Evolutionary conservation across 1,140 invertebrate species (phyloP).

Genomic region (Cotesia typhae): DNA sequence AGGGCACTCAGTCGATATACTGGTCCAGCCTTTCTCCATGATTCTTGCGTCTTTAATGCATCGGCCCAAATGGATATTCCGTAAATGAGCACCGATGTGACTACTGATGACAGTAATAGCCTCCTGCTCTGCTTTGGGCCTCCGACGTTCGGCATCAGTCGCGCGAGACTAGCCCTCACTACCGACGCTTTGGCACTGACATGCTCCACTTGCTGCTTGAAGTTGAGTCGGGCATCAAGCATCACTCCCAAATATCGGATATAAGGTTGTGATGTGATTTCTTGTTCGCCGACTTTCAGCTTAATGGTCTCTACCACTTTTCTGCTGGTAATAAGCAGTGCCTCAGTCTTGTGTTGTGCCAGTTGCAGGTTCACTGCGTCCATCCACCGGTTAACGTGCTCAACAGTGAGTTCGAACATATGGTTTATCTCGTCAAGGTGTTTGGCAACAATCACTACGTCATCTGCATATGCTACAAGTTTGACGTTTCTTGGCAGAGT

Average conservation of each 20-base stretch:
- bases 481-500: background rate
- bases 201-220: slow-evolving; percentile 23
- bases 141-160: too few species aligned
- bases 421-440: background rate
- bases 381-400: slow-evolving; percentile 19
- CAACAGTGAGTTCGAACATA: too few species aligned
- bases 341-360: slow-evolving; percentile 18
- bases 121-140: too few species aligned
- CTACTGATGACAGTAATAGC: too few species aligned
- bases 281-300: slow-evolving; percentile 15
- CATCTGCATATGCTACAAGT: slow-evolving; percentile 17
- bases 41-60: too few species aligned
- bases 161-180: background rate
- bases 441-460: slow-evolving; percentile 21
- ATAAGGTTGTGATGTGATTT: slow-evolving; percentile 1
- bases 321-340: slow-evolving; percentile 29
- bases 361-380: background rate
- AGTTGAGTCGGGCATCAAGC: slow-evolving; percentile 30
- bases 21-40: too few species aligned
- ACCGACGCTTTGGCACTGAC: slow-evolving; percentile 27
- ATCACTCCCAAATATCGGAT: slow-evolving; percentile 32
- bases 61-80: too few species aligned
- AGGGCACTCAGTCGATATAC: too few species aligned
- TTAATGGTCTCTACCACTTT: slow-evolving; percentile 16
- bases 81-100: too few species aligned